Percentiles rank a stretch among this genome's conserved stretches.
phyloP scores from a whole-genome alignment of 2,797 vertebrate species.

The Lateolabrax maculatus region DNA sequence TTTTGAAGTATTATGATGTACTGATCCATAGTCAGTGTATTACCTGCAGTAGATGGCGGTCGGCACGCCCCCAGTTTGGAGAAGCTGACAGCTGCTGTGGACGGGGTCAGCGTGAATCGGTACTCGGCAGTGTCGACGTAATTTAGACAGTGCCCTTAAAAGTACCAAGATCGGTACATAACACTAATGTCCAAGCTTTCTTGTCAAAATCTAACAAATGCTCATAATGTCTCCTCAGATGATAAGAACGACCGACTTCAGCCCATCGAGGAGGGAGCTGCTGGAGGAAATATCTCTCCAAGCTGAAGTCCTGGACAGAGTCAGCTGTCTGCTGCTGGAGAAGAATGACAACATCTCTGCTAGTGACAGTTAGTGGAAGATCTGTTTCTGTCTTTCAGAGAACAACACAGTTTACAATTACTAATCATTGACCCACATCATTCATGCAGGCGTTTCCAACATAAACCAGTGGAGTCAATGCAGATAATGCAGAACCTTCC shows the following conservation, averaged over 20 bases:
- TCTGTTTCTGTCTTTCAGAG: not conserved
- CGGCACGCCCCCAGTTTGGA: no score
- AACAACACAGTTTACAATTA: not conserved
- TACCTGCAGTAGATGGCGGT: no score
- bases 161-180: no score
- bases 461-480: no score
- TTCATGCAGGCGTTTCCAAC: not conserved
- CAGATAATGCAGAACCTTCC: no score
- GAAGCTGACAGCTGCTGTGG: no score
- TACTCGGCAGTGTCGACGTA: no score
- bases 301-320: constrained; percentile 76
- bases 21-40: no score
- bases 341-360: constrained; percentile 70
- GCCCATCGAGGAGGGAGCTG: constrained; percentile 70
- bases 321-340: constrained; percentile 78
- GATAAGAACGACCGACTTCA: constrained; percentile 64
- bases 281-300: constrained; percentile 82
- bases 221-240: constrained; percentile 79
- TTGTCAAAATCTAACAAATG: not conserved
- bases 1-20: no score
- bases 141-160: no score
- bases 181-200: no score
- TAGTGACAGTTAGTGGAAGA: constrained; percentile 73
- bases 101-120: no score
- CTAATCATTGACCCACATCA: not conserved